A percentile compares a stretch with the other conserved stretches of the same genome.
phyloP scores from a whole-genome alignment of 2,113 vertebrate species.

The Dinomys branickii region DNA sequence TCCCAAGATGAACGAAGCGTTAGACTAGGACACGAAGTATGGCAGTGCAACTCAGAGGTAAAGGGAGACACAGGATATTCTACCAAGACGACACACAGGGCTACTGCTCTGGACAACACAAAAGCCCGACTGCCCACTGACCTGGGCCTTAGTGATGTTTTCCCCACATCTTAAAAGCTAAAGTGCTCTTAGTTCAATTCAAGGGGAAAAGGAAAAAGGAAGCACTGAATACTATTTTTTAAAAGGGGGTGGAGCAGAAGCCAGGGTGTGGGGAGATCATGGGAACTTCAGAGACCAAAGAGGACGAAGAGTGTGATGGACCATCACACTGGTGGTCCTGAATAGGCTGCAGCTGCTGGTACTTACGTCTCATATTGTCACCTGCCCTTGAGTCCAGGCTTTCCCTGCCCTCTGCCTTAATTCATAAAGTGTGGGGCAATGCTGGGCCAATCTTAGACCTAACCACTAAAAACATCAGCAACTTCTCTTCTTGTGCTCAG shows the following conservation, averaged over 20 bases:
- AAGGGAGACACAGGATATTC: neutral
- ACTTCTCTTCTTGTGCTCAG: neutral
- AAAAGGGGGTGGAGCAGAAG: neutral
- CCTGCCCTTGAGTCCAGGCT: no score
- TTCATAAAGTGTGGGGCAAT: neutral
- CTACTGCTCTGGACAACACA: neutral
- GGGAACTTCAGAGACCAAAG: no score
- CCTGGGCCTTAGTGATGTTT: neutral
- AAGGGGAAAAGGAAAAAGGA: neutral
- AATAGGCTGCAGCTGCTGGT: neutral
- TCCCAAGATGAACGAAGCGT: neutral
- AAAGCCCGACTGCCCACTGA: neutral
- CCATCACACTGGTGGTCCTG: neutral
- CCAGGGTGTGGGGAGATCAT: neutral
- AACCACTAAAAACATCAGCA: neutral
- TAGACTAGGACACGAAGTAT: neutral
- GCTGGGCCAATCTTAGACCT: neutral
- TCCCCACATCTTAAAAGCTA: neutral
- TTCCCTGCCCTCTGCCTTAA: neutral
- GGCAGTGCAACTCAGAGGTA: neutral
- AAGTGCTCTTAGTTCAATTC: neutral
- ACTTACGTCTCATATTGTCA: neutral
- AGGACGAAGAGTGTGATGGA: neutral
- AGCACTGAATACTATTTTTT: neutral
- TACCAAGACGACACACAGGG: neutral